These are phyloP conservation scores for Rhabdomys dilectus DNA, from an alignment of 2,113 vertebrate species.

Conservation along the genomic window DNA sequence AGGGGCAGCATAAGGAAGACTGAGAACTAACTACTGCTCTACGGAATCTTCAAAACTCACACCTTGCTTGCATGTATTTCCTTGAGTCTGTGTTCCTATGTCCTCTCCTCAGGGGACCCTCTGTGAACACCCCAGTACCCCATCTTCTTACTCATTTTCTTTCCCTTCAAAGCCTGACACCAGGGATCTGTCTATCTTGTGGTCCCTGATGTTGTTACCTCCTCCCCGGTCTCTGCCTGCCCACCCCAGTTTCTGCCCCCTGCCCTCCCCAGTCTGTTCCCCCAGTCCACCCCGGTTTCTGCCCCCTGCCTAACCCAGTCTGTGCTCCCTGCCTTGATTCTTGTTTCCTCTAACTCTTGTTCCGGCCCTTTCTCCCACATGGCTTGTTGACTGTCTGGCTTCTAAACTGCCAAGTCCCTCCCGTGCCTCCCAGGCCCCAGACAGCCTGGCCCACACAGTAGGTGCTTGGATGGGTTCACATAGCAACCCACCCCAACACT, in stretches of 20 bases:
- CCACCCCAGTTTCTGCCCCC: no score
- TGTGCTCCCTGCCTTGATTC: rapidly evolving
- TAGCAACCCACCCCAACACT: not conserved
- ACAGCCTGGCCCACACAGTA: not conserved
- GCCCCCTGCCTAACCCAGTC: no score
- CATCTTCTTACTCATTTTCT: not conserved
- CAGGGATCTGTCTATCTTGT: rapidly evolving
- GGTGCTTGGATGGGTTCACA: rapidly evolving
- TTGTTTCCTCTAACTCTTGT: rapidly evolving
- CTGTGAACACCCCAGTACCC: not conserved
- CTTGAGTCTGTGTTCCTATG: not conserved
- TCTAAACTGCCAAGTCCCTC: not conserved
- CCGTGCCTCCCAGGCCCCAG: rapidly evolving
- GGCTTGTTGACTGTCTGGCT: not conserved
- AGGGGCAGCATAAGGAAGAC: not conserved
- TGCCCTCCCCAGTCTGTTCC: no score
- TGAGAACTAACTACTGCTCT: not conserved
- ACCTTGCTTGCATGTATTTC: rapidly evolving
- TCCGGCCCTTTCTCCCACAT: not conserved
- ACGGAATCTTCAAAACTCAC: not conserved
- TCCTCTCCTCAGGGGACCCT: not conserved
- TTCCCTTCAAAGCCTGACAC: not conserved
- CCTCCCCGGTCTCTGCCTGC: no score
- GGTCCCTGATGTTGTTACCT: rapidly evolving
- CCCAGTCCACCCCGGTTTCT: rapidly evolving